These are phyloP conservation scores for Micropoecilia bifurca DNA, from an alignment of 2,797 vertebrate genomes.

Conservation along the genomic window DNA sequence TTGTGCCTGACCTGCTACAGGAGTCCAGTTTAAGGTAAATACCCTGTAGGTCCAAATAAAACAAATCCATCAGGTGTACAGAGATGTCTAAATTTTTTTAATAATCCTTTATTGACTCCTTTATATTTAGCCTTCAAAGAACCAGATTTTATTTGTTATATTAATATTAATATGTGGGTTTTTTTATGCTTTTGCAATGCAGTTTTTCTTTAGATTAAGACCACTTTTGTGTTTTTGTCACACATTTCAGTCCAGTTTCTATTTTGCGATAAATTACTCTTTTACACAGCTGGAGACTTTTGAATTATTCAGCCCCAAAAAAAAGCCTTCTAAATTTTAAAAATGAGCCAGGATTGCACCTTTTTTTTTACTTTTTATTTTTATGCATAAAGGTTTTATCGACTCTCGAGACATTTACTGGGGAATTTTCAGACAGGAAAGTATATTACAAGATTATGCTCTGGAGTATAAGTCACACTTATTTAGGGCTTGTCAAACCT, in stretches of 20 bases:
- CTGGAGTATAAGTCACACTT: too few relatives aligned
- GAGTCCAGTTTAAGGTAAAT: slow-evolving; percentile 85
- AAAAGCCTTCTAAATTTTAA: not conserved
- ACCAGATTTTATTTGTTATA: not conserved
- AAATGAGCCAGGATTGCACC: not conserved
- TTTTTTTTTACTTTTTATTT: not conserved
- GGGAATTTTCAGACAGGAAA: too few relatives aligned
- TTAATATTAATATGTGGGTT: not conserved
- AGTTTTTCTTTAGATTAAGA: not conserved
- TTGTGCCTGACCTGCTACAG: slow-evolving; percentile 93
- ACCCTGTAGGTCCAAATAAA: not conserved
- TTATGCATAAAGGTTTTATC: not conserved
- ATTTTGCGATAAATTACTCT: not conserved
- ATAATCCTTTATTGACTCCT: not conserved
- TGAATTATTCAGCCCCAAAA: too few relatives aligned
- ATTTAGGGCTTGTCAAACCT: too few relatives aligned
- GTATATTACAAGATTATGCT: too few relatives aligned
- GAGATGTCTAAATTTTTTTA: not conserved
- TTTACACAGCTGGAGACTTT: not conserved
- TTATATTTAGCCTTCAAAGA: not conserved
- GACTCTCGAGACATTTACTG: too few relatives aligned
- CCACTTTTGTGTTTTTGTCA: not conserved
- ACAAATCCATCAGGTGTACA: not conserved
- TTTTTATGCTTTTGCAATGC: not conserved
- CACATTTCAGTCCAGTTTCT: not conserved